Evolutionary conservation across 2,888 invertebrate genomes (phyloP).

Genomic region (Aleiodes testaceus): DNA sequence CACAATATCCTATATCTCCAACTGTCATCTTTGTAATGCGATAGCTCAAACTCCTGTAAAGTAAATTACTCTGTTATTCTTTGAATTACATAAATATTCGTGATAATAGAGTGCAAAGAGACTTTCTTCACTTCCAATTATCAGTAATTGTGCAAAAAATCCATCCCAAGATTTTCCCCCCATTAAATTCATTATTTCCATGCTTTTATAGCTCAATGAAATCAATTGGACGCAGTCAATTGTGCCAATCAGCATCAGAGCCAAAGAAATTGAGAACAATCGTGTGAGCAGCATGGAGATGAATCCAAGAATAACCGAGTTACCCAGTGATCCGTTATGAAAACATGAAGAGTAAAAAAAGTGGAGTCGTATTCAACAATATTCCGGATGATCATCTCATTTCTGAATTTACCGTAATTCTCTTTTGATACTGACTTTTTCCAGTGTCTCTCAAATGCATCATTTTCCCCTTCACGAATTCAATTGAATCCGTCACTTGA

Average conservation of each 20-base stretch:
- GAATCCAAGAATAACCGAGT: conserved; percentile 47
- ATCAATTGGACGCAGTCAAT: conserved; percentile 24
- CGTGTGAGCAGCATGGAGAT: conserved; percentile 23
- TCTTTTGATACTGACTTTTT: conserved; percentile 6
- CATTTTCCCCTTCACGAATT: not conserved
- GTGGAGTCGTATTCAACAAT: conserved; percentile 1
- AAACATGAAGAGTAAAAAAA: conserved; percentile 36
- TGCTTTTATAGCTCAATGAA: no score
- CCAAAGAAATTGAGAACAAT: conserved; percentile 23
- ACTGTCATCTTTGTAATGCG: conserved; percentile 31
- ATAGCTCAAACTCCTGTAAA: not conserved
- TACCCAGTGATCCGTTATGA: conserved; percentile 51
- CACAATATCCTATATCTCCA: conserved; percentile 16
- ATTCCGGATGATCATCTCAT: conserved; percentile 5
- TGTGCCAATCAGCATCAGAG: conserved; percentile 14
- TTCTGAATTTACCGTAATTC: conserved; percentile 13
- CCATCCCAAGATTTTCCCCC: no score
- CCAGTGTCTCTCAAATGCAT: conserved; percentile 11
- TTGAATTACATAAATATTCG: not conserved
- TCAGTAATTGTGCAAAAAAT: no score
- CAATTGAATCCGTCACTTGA: conserved; percentile 42
- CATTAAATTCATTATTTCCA: no score
- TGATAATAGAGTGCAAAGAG: no score
- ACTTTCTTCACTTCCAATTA: no score
- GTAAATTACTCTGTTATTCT: conserved; percentile 11